Percentiles rank a stretch among this genome's conserved stretches.
These are phyloP conservation scores for Melanotaenia maccullochi DNA, from an alignment of 2,797 vertebrate genomes.

Conservation along the genomic window DNA sequence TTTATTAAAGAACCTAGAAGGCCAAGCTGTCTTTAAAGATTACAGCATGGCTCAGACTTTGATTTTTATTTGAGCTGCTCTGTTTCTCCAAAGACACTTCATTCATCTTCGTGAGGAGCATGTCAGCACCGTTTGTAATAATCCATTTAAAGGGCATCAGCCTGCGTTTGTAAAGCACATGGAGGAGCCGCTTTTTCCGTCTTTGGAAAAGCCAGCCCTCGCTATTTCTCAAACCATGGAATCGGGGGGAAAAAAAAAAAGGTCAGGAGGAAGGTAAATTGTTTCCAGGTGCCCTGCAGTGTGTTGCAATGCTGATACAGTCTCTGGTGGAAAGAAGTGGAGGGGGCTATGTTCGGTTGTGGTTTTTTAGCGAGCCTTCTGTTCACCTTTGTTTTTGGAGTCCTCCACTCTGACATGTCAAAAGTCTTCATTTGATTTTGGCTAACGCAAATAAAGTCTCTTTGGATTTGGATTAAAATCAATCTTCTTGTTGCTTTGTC, in stretches of 20 bases:
- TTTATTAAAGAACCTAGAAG: constrained; percentile 64
- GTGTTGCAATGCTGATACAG: constrained; percentile 71
- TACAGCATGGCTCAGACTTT: constrained; percentile 40
- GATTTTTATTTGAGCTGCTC: constrained; percentile 66
- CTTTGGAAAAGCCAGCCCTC: constrained; percentile 80
- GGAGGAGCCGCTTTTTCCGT: constrained; percentile 77
- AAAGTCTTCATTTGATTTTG: constrained; percentile 15
- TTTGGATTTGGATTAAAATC: constrained; percentile 9
- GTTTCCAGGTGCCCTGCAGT: constrained; percentile 82
- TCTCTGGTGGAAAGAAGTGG: constrained; percentile 62
- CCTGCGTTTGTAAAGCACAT: constrained; percentile 82
- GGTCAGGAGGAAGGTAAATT: constrained; percentile 82
- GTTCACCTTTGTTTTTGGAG: constrained; percentile 47
- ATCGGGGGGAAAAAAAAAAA: constrained; percentile 59
- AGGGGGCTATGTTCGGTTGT: constrained; percentile 56
- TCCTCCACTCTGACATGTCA: constrained; percentile 18
- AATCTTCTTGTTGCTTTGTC: constrained; percentile 29
- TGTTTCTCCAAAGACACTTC: constrained; percentile 71
- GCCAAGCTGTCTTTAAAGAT: constrained; percentile 57
- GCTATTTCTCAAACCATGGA: constrained; percentile 79
- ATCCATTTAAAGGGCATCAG: constrained; percentile 75
- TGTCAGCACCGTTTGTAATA: constrained; percentile 77
- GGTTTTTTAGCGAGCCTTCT: constrained; percentile 51
- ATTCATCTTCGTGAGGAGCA: constrained; percentile 76
- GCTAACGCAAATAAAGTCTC: not conserved